Percentiles rank a stretch among this genome's conserved stretches.
These are phyloP conservation scores for Boloria selene DNA, from an alignment of 2,888 invertebrate species.

Conservation along the genomic window DNA sequence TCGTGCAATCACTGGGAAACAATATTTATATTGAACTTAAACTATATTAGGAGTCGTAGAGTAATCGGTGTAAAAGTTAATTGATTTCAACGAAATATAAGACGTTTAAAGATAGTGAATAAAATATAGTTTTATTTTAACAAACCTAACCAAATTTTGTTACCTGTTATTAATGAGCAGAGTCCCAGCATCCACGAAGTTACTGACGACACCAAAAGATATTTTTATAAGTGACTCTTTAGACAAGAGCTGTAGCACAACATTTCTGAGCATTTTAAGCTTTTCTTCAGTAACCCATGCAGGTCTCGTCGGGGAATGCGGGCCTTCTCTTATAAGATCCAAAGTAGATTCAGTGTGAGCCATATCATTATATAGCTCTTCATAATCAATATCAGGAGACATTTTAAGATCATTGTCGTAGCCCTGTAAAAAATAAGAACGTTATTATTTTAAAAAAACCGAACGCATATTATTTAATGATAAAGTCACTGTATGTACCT, in stretches of 20 bases:
- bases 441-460: too few relatives aligned
- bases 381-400: slow-evolving; percentile 59
- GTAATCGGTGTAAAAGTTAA: too few relatives aligned
- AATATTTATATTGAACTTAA: neutral
- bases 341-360: slow-evolving; percentile 51
- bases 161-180: slow-evolving; percentile 72
- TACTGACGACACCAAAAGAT: slow-evolving; percentile 63
- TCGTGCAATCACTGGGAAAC: slow-evolving; percentile 64
- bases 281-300: slow-evolving; percentile 65
- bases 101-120: neutral
- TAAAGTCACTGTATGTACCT: slow-evolving; percentile 49
- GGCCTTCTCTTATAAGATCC: slow-evolving; percentile 51
- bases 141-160: too few relatives aligned
- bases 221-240: slow-evolving; percentile 64
- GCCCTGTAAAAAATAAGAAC: slow-evolving; percentile 52
- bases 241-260: slow-evolving; percentile 54
- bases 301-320: slow-evolving; percentile 56
- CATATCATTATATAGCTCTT: slow-evolving; percentile 52
- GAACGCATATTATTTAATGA: neutral
- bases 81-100: too few relatives aligned
- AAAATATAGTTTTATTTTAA: too few relatives aligned
- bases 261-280: slow-evolving; percentile 48
- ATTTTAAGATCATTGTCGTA: slow-evolving; percentile 56
- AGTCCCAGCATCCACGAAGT: slow-evolving; percentile 69
- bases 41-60: too few relatives aligned